A percentile compares a stretch with the other conserved stretches of the same genome.
phyloP scores from a whole-genome alignment of 2,113 vertebrate genomes.

The Microcebus griseorufus region DNA sequence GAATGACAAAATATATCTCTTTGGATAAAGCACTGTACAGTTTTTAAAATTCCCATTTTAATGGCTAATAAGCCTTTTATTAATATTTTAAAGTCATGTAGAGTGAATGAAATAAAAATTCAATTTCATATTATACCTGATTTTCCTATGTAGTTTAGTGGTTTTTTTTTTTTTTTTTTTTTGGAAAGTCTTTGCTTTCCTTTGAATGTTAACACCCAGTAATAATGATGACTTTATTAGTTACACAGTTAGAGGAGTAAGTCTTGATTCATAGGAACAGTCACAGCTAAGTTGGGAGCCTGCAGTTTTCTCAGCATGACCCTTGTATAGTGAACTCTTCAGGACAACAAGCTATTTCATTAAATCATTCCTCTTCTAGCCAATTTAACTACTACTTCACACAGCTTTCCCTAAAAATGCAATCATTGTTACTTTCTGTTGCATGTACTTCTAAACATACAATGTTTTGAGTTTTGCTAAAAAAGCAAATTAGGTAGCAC shows the following conservation, averaged over 20 bases:
- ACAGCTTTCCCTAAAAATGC: neutral
- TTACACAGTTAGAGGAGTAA: neutral
- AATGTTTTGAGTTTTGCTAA: neutral
- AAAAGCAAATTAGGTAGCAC: neutral
- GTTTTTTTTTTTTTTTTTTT: no score
- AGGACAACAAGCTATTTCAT: neutral
- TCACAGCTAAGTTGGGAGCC: neutral
- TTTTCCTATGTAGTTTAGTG: neutral
- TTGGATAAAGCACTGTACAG: neutral
- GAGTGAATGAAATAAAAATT: neutral
- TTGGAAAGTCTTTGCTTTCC: neutral
- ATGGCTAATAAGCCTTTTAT: neutral
- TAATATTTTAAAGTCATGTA: neutral
- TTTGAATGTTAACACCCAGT: neutral
- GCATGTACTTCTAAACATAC: neutral
- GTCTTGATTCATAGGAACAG: constrained; percentile 51
- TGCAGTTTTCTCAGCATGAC: constrained; percentile 42
- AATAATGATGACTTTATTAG: constrained; percentile 13
- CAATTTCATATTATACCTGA: neutral
- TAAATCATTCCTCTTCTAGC: constrained; percentile 14
- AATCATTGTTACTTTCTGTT: neutral
- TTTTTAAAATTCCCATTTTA: neutral
- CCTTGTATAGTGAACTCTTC: neutral
- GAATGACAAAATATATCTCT: neutral
- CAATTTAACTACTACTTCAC: neutral